These are phyloP conservation scores for Hydrocynus forskahlii DNA, from an alignment of 2,797 vertebrate genomes.

Conservation along the genomic window DNA sequence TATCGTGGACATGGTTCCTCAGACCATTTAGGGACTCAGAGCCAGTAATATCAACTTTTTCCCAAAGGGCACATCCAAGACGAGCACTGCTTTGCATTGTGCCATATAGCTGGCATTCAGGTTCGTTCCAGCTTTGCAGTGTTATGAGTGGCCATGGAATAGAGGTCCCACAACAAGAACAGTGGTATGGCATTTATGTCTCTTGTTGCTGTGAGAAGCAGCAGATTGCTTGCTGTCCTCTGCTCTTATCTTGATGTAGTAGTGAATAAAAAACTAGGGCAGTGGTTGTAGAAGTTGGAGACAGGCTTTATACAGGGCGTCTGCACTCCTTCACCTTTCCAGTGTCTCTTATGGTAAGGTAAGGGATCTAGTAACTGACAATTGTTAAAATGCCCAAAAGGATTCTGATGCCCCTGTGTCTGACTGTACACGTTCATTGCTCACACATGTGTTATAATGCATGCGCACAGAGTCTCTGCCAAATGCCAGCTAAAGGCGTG, in stretches of 20 bases:
- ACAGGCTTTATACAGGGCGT: not conserved
- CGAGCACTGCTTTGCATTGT: not conserved
- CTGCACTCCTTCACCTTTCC: not conserved
- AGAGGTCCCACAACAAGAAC: not conserved
- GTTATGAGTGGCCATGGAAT: not conserved
- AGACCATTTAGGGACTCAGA: constrained; percentile 20
- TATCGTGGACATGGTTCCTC: not conserved
- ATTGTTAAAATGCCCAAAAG: not conserved
- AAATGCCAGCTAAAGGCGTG: not conserved
- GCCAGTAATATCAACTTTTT: constrained; percentile 28
- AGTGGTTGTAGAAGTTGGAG: not conserved
- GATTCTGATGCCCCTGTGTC: not conserved
- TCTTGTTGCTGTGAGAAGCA: not conserved
- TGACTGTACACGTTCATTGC: not conserved
- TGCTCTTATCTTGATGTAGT: not conserved
- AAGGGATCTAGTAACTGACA: not conserved
- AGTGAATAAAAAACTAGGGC: not conserved
- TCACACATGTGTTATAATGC: not conserved
- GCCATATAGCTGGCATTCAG: not conserved
- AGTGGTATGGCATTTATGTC: not conserved
- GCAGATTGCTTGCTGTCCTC: not conserved
- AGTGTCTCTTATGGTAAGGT: not conserved
- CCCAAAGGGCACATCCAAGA: not conserved
- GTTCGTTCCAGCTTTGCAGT: not conserved
- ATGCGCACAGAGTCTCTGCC: not conserved